These are phyloP conservation scores for Chlorodrepanis virens DNA, from an alignment of 2,113 vertebrate genomes.

Conservation along the genomic window DNA sequence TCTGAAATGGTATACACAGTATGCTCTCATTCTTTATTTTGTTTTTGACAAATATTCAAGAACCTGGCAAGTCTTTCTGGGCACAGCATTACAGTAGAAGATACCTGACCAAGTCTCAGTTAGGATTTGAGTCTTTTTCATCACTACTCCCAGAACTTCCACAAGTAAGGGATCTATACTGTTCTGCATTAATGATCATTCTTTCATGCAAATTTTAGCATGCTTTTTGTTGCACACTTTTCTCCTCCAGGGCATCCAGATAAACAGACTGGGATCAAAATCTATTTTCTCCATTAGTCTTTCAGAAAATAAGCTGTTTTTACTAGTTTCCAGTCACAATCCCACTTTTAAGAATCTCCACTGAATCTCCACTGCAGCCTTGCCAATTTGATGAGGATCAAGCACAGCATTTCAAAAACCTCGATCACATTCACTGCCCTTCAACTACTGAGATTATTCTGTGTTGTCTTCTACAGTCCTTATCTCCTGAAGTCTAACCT, in stretches of 20 bases:
- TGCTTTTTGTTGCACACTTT: not conserved
- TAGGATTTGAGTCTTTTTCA: not conserved
- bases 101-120: not conserved
- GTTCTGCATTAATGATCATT: not conserved
- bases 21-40: not conserved
- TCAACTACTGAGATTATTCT: not conserved
- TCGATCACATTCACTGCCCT: not conserved
- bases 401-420: not conserved
- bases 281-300: not conserved
- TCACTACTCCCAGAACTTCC: not conserved
- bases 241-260: not conserved
- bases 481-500: not conserved
- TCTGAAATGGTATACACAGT: rapidly evolving
- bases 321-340: not conserved
- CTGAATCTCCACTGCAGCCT: not conserved
- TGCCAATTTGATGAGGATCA: not conserved
- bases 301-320: not conserved
- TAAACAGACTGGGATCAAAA: not conserved
- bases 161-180: not conserved
- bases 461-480: not conserved
- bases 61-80: not conserved
- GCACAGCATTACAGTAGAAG: not conserved
- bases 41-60: not conserved
- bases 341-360: not conserved
- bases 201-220: not conserved